Evolutionary conservation across 2,888 invertebrate species (phyloP), one percentile per base, ranked within the genome.

Genomic region (Sphaeridia pumilis): DNA sequence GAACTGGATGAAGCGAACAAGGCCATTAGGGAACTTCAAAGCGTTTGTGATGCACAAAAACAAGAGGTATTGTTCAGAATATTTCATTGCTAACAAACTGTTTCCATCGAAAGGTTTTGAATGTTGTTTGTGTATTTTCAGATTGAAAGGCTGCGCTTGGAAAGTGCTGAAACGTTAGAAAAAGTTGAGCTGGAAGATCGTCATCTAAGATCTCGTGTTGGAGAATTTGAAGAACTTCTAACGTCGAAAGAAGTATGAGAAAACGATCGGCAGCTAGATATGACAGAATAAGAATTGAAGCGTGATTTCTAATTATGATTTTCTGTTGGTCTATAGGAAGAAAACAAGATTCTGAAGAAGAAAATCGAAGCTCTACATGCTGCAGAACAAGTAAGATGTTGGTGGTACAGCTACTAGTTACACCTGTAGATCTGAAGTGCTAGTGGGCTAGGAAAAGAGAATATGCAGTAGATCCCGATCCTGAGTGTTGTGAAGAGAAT

Each of bases 31-130:
- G 74, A 78, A 59, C 72, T 80, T 58, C 74, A 77, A 65, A 74
- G 74, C 44, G 72, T 75, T 66, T 80, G 79, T 67, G 71, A 69
- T 41, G 73, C 71, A 46, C 78, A 81, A 67, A 78, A 80, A 70
- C 71, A 73, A 56, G 79, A 81, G 76, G 82, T 81, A 65, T 53
- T 17, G n/a, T 52, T 45, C 14, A n/a, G 5, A 38, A n/a, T 17
- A n/a, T 38, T 20, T 24, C 21, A 31, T 31, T 31, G 10, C 7
- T 7, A 10, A 31, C 10, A 10, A 31, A 7, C 14, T 31, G 31
- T 7, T 31, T 31, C 31, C 31, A 7, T 31, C 31, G 31, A 31
- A 31, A 10, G 31, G 31, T 31, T 14, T 31, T 17, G 20, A 38
- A 38, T 12, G 38, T 17, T 24, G 26, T 45, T 25, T 27, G 45